phyloP scores from a whole-genome alignment of 1,140 invertebrate genomes.

The Epicauta chinensis region DNA sequence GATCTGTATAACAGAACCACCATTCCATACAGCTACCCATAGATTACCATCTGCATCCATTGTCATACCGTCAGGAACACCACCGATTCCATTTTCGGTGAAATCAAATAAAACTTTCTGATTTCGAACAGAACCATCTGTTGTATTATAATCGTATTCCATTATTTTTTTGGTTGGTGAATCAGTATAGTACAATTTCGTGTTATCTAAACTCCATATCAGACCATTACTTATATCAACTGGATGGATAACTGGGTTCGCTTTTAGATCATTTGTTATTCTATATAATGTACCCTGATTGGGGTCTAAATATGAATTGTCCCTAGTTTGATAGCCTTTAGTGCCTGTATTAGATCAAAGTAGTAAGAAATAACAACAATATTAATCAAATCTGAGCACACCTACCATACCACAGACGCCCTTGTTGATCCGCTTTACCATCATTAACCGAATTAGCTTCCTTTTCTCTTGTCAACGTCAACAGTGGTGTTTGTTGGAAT shows the following conservation, averaged over 20 bases:
- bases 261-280: slow-evolving; percentile 42
- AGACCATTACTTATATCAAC: slow-evolving; percentile 77
- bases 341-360: no score
- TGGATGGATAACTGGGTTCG: slow-evolving; percentile 39
- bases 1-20: slow-evolving; percentile 47
- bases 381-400: no score
- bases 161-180: slow-evolving; percentile 57
- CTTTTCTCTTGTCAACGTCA: slow-evolving; percentile 51
- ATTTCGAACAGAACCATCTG: slow-evolving; percentile 49
- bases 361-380: no score
- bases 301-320: no score
- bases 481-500: slow-evolving; percentile 22
- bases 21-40: slow-evolving; percentile 54
- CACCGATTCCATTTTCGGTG: slow-evolving; percentile 37
- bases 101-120: slow-evolving; percentile 44
- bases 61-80: slow-evolving; percentile 61
- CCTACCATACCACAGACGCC: slow-evolving; percentile 71
- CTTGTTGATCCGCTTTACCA: slow-evolving; percentile 72
- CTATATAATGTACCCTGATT: slow-evolving; percentile 55
- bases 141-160: slow-evolving; percentile 66
- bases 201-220: slow-evolving; percentile 64
- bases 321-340: no score
- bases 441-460: slow-evolving; percentile 69
- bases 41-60: slow-evolving; percentile 57
- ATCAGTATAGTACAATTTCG: slow-evolving; percentile 73